Evolutionary conservation across 2,888 invertebrate species (phyloP), one percentile per base, ranked within the genome.

Genomic region (Leuctra nigra): DNA sequence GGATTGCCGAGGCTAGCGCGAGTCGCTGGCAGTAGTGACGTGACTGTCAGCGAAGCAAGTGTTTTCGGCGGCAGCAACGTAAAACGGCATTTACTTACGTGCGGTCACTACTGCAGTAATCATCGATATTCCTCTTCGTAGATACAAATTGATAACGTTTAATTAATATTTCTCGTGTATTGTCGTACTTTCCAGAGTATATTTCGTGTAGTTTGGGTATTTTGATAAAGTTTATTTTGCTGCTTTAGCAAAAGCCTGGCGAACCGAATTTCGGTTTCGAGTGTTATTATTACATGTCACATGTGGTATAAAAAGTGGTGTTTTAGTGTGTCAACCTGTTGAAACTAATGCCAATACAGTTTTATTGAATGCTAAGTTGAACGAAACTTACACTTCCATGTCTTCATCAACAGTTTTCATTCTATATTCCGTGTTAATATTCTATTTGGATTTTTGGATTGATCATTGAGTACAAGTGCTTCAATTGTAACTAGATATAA

Each of bases 341-440:
- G 6, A 11, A n/a, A n/a, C n/a, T n/a, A n/a, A n/a, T n/a, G n/a
- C n/a, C n/a, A n/a, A n/a, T n/a, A n/a, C n/a, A n/a, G n/a, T n/a
- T n/a, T n/a, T n/a, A n/a, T n/a, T n/a, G n/a, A n/a, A n/a, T n/a
- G n/a, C 16, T 13, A 39, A 39, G 23, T 44, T 44, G 44, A 22
- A 13, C 13, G 44, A 44, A 44, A 44, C 50, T 50, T 20, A 20
- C 33, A 50, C 33, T 50, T 50, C 50, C 50, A 50, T 50, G 50
- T 50, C 50, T 50, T 50, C 50, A 35, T 23, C 23, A 22, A 23
- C 23, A 29, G 20, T n/a, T 33, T 35, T 20, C 35, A 14, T 16
- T 35, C 22, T 50, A 14, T 50, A 44, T 44, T 44, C 20, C 44
- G 23, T 50, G 22, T 50, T 50, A n/a, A 33, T 50, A 50, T 50